Conservation (phyloP, 2,888 invertebrate genomes). For the Leistus spinibarbis region DNA sequence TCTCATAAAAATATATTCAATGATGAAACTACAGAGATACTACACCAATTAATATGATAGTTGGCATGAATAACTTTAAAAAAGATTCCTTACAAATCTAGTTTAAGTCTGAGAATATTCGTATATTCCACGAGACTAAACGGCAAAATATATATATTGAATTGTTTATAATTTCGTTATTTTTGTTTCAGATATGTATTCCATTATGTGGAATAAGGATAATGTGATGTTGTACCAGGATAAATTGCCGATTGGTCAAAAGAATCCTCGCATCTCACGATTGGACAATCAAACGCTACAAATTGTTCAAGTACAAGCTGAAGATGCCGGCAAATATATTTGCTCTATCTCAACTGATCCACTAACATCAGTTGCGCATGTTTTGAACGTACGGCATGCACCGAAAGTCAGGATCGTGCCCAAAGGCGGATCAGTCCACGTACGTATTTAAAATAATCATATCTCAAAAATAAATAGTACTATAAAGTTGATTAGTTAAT, state of each 20-base stretch:
- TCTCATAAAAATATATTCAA: not conserved
- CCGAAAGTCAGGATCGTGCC: not conserved
- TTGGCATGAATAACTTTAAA: slow-evolving; percentile 11
- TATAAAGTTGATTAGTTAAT: not conserved
- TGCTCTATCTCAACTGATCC: slow-evolving; percentile 45
- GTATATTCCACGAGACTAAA: no score
- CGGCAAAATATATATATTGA: no score
- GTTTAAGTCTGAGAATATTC: slow-evolving; percentile 33
- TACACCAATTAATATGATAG: slow-evolving; percentile 14
- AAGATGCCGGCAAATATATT: slow-evolving; percentile 49
- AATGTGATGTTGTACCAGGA: slow-evolving; percentile 45
- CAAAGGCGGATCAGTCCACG: not conserved
- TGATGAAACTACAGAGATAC: not conserved
- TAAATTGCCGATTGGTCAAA: slow-evolving; percentile 19
- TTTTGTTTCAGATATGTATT: slow-evolving; percentile 42
- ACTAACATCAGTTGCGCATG: slow-evolving; percentile 45
- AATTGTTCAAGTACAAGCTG: slow-evolving; percentile 39
- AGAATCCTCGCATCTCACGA: slow-evolving; percentile 4
- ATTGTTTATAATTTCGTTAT: no score
- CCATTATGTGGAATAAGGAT: slow-evolving; percentile 45
- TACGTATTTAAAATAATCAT: not conserved
- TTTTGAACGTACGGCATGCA: slow-evolving; percentile 41
- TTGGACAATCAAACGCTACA: slow-evolving; percentile 41
- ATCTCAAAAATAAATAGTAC: no score
- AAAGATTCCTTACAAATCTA: slow-evolving; percentile 31